phyloP scores from a whole-genome alignment of 2,888 invertebrate genomes.

The Lasioglossum zephyrum region DNA sequence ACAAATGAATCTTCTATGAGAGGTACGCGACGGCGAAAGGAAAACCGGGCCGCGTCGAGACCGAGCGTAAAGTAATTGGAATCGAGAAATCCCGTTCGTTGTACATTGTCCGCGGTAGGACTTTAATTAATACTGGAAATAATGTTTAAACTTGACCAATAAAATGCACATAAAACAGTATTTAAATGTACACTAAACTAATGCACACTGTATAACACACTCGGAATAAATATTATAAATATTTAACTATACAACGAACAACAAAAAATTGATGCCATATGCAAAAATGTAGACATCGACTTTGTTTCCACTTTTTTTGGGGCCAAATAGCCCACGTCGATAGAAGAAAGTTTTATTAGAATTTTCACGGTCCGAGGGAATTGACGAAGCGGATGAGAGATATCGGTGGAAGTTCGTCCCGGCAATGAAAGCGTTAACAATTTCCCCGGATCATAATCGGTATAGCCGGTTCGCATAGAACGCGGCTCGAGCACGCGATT shows the following conservation, averaged over 20 bases:
- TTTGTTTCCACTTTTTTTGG: too few relatives aligned
- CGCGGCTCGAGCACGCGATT: not conserved
- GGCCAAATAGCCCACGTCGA: not conserved
- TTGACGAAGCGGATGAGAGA: not conserved
- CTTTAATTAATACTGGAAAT: not conserved
- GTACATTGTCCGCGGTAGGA: not conserved
- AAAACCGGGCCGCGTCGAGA: not conserved
- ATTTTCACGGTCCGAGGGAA: not conserved
- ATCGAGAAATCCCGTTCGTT: not conserved
- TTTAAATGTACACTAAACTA: too few relatives aligned
- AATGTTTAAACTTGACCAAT: not conserved
- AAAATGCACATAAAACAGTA: too few relatives aligned
- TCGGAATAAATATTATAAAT: too few relatives aligned
- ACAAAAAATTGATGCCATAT: too few relatives aligned
- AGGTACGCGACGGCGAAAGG: not conserved
- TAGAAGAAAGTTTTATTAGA: not conserved
- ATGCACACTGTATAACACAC: too few relatives aligned
- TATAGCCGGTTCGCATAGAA: not conserved
- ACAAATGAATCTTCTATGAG: constrained; percentile 39
- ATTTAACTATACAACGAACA: too few relatives aligned
- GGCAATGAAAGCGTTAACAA: not conserved
- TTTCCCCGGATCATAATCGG: not conserved
- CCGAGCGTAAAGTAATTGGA: not conserved
- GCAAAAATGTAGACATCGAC: too few relatives aligned
- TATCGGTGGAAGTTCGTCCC: not conserved